Evolutionary conservation across 92 coral and sea anemone genomes (phyloP).

Genomic region (Phenganax marumi): DNA sequence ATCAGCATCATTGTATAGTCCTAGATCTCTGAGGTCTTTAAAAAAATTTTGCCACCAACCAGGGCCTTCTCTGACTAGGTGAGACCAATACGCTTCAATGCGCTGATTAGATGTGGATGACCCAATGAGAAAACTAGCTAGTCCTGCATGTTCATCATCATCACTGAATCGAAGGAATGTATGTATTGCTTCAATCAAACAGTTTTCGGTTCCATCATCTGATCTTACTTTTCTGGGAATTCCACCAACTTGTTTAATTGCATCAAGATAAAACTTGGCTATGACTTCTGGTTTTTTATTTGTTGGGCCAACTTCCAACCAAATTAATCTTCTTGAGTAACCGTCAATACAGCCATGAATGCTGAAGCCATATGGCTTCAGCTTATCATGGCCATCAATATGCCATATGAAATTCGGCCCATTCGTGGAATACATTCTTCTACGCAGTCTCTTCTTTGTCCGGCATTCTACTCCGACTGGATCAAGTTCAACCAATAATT

Average conservation of each 20-base stretch:
- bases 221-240: slow-evolving; percentile 34
- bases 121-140: slow-evolving; percentile 18
- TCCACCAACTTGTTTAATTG: slow-evolving; percentile 26
- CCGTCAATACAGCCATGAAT: slow-evolving; percentile 21
- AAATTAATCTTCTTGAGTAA: slow-evolving; percentile 1
- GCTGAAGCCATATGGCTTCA: slow-evolving; percentile 6
- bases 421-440: neutral
- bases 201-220: slow-evolving; percentile 41
- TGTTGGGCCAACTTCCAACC: slow-evolving; percentile 1
- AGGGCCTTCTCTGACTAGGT: slow-evolving; percentile 27
- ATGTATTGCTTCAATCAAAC: slow-evolving; percentile 34
- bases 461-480: neutral
- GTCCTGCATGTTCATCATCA: slow-evolving; percentile 36
- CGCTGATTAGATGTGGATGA: slow-evolving; percentile 38
- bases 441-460: neutral
- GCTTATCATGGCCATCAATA: slow-evolving; percentile 16
- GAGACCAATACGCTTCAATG: slow-evolving; percentile 49
- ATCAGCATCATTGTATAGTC: slow-evolving; percentile 5
- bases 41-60: slow-evolving; percentile 38
- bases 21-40: slow-evolving; percentile 9
- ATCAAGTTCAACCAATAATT: neutral
- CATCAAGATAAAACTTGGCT: slow-evolving; percentile 38
- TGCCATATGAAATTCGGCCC: neutral
- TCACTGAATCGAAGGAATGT: slow-evolving; percentile 47
- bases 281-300: slow-evolving; percentile 36